Evolutionary conservation across 2,888 invertebrate species (phyloP), one percentile per base, ranked within the genome.

Genomic region (Hirtodrosophila duncani): DNA sequence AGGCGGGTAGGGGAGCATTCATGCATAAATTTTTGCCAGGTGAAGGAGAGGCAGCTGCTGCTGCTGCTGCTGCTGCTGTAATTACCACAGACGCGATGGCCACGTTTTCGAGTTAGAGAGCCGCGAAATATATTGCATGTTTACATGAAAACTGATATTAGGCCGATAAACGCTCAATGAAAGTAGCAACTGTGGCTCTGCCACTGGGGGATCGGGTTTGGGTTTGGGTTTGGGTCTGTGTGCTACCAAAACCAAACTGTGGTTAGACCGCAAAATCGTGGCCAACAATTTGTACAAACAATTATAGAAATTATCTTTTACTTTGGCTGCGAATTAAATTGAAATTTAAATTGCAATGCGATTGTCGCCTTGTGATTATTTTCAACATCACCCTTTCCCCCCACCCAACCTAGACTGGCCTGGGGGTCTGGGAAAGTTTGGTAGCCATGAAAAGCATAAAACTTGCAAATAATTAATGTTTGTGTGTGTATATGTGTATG

Each of bases 81-180:
- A 69, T 77, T 77, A 55, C 71, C 68, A 14, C 26, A 11, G 36
- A 51, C 37, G 63, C 51, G 49, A 38, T 10, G 51, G 38, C 50
- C 26, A 36, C 18, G 24, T 50, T 44, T 58, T 37, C 36, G 23
- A 60, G 42, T 44, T 55, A 55, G 52, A 70, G 71, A 67, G 65
- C 71, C 74, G 65, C 78, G 68, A 68, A 81, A 78, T 75, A 63
- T 80, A 78, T 77, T 77, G 77, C 77, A 81, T 77, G 81, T 78
- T 77, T 81, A 81, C 81, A 80, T 78, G 81, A 78, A 80, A 77
- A 70, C 71, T 65, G 81, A 81, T 77, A 78, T 67, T 67, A 58
- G n/a, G 55, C 62, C 75, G 75, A 77, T 81, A 77, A 80, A 78
- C 74, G 81, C 58, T 80, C 81, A 77, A 77, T 80, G 75, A 77